phyloP scores from a whole-genome alignment of 2,888 invertebrate species.

The Lasioglossum leucozonium region DNA sequence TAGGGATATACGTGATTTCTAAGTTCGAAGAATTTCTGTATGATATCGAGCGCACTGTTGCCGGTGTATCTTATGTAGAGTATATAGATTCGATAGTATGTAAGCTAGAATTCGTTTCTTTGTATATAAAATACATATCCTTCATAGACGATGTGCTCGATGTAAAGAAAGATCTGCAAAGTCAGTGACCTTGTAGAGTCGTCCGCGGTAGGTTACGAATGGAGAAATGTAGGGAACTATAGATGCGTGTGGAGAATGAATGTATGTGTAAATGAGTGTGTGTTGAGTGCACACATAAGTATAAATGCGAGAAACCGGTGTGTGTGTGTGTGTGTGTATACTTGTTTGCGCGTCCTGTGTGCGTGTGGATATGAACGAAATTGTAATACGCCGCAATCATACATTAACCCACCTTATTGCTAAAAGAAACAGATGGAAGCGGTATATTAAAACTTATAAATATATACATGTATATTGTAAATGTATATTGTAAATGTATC shows the following conservation, averaged over 20 bases:
- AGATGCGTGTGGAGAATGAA: slow-evolving; percentile 50
- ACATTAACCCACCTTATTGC: slow-evolving; percentile 77
- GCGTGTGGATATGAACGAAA: slow-evolving; percentile 15
- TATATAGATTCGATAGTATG: slow-evolving; percentile 62
- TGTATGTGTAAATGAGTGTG: slow-evolving; percentile 20
- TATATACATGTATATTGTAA: slow-evolving; percentile 78
- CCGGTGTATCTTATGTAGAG: slow-evolving; percentile 69
- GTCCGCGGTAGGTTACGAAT: slow-evolving; percentile 59
- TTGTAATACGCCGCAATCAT: slow-evolving; percentile 69
- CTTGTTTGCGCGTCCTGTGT: slow-evolving; percentile 2
- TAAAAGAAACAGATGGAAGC: slow-evolving; percentile 76
- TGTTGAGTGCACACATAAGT: slow-evolving; percentile 33
- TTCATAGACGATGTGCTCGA: slow-evolving; percentile 76
- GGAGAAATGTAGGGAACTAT: slow-evolving; percentile 43
- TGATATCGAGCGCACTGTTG: slow-evolving; percentile 64
- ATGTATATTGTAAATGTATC: slow-evolving; percentile 84
- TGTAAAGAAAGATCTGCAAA: slow-evolving; percentile 75
- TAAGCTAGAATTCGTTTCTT: slow-evolving; percentile 69
- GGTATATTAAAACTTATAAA: slow-evolving; percentile 80
- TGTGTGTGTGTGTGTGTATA: slow-evolving; percentile 20
- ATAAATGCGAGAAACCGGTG: slow-evolving; percentile 26
- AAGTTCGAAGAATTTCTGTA: slow-evolving; percentile 62
- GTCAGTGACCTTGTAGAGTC: slow-evolving; percentile 68
- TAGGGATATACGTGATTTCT: slow-evolving; percentile 37
- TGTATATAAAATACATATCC: slow-evolving; percentile 84